These are phyloP conservation scores for Hemicordylus capensis DNA, from an alignment of 2,113 vertebrate genomes.

Conservation along the genomic window DNA sequence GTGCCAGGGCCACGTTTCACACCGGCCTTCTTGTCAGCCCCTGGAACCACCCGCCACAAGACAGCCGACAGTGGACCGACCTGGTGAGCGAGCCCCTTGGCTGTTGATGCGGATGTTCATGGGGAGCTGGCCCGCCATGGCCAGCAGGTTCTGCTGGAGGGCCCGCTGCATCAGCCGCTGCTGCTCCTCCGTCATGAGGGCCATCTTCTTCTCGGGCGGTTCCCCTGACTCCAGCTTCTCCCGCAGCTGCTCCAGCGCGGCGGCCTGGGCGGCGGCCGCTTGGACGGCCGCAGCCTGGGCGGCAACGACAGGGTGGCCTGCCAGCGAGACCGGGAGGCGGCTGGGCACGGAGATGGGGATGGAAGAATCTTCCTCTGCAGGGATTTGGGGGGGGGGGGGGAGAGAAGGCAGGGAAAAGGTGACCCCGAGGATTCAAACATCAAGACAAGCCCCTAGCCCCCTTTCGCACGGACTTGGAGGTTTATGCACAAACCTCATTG, in stretches of 20 bases:
- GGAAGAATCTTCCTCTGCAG: slow-evolving; percentile 85
- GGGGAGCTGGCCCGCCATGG: slow-evolving; percentile 93
- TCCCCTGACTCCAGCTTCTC: slow-evolving; percentile 94
- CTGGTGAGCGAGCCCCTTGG: slow-evolving; percentile 81
- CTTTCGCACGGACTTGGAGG: too few relatives aligned
- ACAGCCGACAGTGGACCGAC: slow-evolving; percentile 25
- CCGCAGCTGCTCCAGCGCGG: slow-evolving; percentile 91
- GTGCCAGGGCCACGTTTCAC: too few relatives aligned
- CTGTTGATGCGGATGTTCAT: slow-evolving; percentile 98
- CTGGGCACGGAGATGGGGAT: slow-evolving; percentile 78
- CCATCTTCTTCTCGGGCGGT: slow-evolving; percentile 96
- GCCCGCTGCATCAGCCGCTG: slow-evolving; percentile 92
- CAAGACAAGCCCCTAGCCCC: too few relatives aligned
- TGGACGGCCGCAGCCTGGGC: slow-evolving; percentile 84
- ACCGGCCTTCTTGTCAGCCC: too few relatives aligned
- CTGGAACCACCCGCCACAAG: too few relatives aligned
- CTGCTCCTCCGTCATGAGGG: slow-evolving; percentile 87
- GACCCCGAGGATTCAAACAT: neutral
- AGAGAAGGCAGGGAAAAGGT: neutral
- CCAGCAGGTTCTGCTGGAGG: slow-evolving; percentile 94
- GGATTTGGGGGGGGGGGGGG: rapidly evolving
- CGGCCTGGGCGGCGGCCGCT: slow-evolving; percentile 84
- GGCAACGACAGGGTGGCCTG: slow-evolving; percentile 83
- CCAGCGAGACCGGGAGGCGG: slow-evolving; percentile 81
- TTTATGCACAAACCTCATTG: too few relatives aligned